Evolutionary conservation across 2,888 invertebrate species (phyloP).

Genomic region (Dasysyrphus albostriatus): DNA sequence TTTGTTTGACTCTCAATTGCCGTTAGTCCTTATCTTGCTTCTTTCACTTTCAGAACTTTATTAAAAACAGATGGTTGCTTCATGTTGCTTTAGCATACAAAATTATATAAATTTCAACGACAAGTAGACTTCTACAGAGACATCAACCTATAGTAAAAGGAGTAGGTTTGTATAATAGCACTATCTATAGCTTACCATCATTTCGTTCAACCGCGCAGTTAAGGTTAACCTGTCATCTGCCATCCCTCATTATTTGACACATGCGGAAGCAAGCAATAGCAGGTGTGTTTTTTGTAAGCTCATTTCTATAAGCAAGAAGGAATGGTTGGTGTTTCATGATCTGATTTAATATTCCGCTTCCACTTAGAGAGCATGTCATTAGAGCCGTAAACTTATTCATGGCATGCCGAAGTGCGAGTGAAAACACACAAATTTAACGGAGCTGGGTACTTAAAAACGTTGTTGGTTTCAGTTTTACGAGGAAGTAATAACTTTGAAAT

Average conservation of each 20-base stretch:
- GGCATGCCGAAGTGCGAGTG: constrained; percentile 33
- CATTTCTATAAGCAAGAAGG: constrained; percentile 19
- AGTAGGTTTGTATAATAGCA: constrained; percentile 3
- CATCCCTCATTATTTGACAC: constrained; percentile 36
- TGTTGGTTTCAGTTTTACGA: constrained; percentile 18
- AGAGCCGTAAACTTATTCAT: constrained; percentile 55
- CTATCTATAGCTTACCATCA: neutral
- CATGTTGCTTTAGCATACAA: no score
- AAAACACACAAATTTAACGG: constrained; percentile 42
- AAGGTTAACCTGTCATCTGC: constrained; percentile 32
- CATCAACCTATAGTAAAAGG: constrained; percentile 13
- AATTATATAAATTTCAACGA: constrained; percentile 8
- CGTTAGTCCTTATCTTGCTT: neutral
- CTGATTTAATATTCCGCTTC: constrained; percentile 53
- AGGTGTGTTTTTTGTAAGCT: constrained; percentile 32
- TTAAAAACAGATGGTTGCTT: constrained; percentile 6
- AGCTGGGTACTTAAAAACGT: constrained; percentile 4
- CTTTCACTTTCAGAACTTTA: neutral
- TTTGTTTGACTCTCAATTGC: neutral
- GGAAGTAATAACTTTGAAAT: constrained; percentile 26
- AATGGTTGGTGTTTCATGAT: constrained; percentile 13
- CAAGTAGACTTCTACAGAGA: neutral
- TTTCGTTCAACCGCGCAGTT: constrained; percentile 7
- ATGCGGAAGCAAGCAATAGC: constrained; percentile 13
- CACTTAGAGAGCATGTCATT: constrained; percentile 34